Base-by-base conservation (phyloP, 2,888 invertebrate genomes). In the Leptinotarsa rubiginosa region DNA sequence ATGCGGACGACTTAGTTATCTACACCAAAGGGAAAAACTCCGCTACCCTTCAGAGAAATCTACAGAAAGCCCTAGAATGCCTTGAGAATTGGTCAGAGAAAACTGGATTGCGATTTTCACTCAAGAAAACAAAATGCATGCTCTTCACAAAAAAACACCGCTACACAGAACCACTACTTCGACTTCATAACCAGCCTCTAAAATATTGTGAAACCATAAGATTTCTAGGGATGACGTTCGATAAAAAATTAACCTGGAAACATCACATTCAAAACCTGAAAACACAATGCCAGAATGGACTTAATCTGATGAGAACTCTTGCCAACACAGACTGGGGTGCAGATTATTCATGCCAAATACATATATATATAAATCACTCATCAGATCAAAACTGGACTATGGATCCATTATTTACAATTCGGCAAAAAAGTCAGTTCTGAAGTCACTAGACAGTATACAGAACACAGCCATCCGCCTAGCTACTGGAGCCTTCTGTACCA, bases 381-480 rank as follows among this genome's bases (percentile, higher is more conserved):
- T 72, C 20, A 65, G 56, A 54, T 72, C 66, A 56, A 72, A 72
- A 65, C 31, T 72, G 20, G 66, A 67, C 50, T 65, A 72, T 47
- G 72, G 18, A 41, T 64, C 50, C n/a, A 65, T 64, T 47, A 22
- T 47, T 1, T 70, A 52, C n/a, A 47, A 41, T 18, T 72, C 67
- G 66, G 78, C 70, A 31, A 59, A 70, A 70, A 70, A 7, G n/a
- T 69, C 56, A 69, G 18, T 54, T 22, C 59, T 47, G 20, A 59
- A 56, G 56, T 54, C 47, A 31, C 47, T 56, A 15, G 56, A 69
- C 13, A 69, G 16, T 20, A 54, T 52, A 15, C 66, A 66, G 20
- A 66, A 66, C 66, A 31, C 47, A 62, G 59, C 47, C 41, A 54
- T 59, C 16, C 20, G 59, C 54, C 54, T 69, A 69, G 59, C 68